These are phyloP conservation scores for Yponomeuta evonymella DNA, from an alignment of 2,888 invertebrate genomes.

Conservation along the genomic window DNA sequence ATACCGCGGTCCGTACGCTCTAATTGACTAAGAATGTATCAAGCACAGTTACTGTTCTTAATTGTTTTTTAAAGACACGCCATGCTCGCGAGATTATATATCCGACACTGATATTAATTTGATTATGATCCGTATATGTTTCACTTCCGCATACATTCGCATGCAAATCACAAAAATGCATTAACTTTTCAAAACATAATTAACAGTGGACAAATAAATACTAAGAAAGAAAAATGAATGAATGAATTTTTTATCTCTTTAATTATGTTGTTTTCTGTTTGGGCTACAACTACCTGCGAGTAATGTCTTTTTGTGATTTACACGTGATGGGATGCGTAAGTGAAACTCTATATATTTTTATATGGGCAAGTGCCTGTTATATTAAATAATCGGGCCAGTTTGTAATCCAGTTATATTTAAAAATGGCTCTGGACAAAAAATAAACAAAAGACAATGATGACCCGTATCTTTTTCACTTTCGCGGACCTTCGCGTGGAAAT, in stretches of 20 bases:
- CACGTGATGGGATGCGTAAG: no score
- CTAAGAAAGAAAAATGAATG: no score
- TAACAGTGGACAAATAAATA: no score
- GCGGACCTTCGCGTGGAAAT: background rate
- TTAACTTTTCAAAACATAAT: background rate
- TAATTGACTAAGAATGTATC: conserved; percentile 68
- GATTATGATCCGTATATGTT: background rate
- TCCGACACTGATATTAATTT: background rate
- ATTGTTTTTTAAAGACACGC: background rate
- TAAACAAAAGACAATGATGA: background rate
- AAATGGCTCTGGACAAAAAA: no score
- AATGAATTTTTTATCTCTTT: no score
- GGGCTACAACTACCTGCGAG: no score
- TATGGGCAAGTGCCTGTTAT: no score
- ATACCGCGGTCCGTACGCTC: conserved; percentile 50
- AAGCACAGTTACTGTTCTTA: conserved; percentile 35
- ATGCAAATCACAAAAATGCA: background rate
- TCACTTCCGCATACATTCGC: background rate
- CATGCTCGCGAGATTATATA: background rate
- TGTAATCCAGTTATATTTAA: no score
- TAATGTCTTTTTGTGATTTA: no score
- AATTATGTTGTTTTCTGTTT: no score
- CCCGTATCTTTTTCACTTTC: background rate
- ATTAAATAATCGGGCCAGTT: no score
- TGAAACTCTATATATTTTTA: no score